Base-by-base conservation (phyloP, 2,888 invertebrate genomes). In the Caenorhabditis angaria region DNA sequence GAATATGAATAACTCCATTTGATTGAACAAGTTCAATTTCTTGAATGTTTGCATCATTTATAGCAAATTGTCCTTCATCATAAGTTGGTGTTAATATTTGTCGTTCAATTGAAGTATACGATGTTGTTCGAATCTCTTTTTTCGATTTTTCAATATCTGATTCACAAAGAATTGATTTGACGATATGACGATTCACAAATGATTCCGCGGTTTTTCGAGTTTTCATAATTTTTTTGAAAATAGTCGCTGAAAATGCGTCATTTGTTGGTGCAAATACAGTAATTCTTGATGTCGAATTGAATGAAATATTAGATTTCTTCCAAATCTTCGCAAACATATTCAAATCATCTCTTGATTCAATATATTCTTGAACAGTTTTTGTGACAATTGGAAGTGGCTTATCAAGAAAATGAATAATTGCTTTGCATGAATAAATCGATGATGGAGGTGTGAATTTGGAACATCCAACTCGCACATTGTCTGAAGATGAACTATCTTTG, bases 211-310 rank as follows among this genome's bases (percentile, higher is more conserved):
- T 10, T 18, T 41, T 58, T 10, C 12, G 6, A 4, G 24, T 22
- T 27, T 41, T 47, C 20, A 10, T 14, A 2, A 58, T 41, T 25
- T 58, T 58, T 25, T 25, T 58, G 14, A 47, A 48, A 25, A 28
- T 4, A 20, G 50, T 61, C 5, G 29, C n/a, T 1, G 61, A 61
- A 41, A 61, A 61, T 8, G 61, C 61, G 24, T 51, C 61, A 25
- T 61, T 25, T 8, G 14, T n/a, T 20, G 61, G 61, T 1, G 41
- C 51, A 24, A 61, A 51, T 28, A 61, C 41, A 14, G 61, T 61
- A 20, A 27, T 27, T 24, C 27, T 4, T 12, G 6, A 1, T 14
- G 6, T 10, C 8, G 8, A 3, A 2, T 2, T 4, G 2, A 18
- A 14, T 5, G 54, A 14, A 20, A 25, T 14, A 18, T 58, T 47